These are phyloP conservation scores for Scarus forsteni DNA, from an alignment of 2,797 vertebrate genomes.

Conservation along the genomic window DNA sequence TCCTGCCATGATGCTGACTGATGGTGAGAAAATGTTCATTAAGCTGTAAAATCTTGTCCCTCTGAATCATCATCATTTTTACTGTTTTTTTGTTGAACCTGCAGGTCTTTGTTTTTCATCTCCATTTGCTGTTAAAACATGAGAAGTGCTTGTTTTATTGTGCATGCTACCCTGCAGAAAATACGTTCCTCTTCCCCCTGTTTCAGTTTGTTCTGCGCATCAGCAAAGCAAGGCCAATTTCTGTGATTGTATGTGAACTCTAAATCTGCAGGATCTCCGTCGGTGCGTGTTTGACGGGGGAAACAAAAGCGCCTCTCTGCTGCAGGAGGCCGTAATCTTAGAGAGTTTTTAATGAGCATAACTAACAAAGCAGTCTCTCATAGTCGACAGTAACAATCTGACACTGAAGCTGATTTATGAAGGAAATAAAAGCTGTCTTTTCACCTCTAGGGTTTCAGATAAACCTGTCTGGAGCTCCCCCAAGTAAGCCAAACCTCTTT, in stretches of 20 bases:
- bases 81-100: slow-evolving; percentile 14
- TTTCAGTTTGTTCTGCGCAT: slow-evolving; percentile 31
- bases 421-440: slow-evolving; percentile 85
- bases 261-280: slow-evolving; percentile 17
- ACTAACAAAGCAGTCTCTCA: slow-evolving; percentile 30
- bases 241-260: slow-evolving; percentile 30
- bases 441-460: slow-evolving; percentile 93
- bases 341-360: not conserved
- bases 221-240: slow-evolving; percentile 61
- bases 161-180: slow-evolving; percentile 49
- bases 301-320: not conserved
- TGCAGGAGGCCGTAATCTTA: slow-evolving; percentile 5
- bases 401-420: slow-evolving; percentile 37
- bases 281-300: slow-evolving; percentile 6
- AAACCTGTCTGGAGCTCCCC: slow-evolving; percentile 92
- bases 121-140: slow-evolving; percentile 12
- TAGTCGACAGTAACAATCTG: slow-evolving; percentile 9
- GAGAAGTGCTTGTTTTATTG: slow-evolving; percentile 19
- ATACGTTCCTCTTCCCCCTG: slow-evolving; percentile 43
- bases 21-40: slow-evolving; percentile 72
- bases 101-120: slow-evolving; percentile 33
- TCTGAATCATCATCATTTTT: not conserved
- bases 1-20: slow-evolving; percentile 70
- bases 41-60: slow-evolving; percentile 15
- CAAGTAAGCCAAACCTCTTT: slow-evolving; percentile 89